Conservation (phyloP, 2,797 vertebrate genomes). For the Rhabdophis nuchalis region DNA sequence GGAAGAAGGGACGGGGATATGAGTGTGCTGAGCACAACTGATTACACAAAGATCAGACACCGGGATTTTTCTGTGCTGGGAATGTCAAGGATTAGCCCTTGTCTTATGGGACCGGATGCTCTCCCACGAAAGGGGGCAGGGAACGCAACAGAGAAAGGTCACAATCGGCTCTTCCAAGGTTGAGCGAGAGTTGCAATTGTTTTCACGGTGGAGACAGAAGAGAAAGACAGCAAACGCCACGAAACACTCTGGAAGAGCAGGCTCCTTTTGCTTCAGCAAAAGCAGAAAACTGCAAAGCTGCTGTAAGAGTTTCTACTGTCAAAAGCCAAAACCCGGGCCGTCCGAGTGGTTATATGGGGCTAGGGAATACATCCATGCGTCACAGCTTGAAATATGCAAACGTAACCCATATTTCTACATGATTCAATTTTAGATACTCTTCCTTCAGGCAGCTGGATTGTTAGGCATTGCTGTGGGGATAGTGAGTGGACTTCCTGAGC, state of each 20-base stretch:
- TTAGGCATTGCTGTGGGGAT: background rate
- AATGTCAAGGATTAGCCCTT: background rate
- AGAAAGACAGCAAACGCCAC: background rate
- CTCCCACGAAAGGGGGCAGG: background rate
- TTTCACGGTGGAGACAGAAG: background rate
- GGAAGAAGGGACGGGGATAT: conserved; percentile 25
- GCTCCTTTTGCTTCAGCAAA: background rate
- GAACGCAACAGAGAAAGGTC: background rate
- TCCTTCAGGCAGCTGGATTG: conserved; percentile 5
- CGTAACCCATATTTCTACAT: background rate
- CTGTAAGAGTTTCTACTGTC: background rate
- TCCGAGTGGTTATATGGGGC: background rate
- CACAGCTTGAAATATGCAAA: conserved; percentile 26
- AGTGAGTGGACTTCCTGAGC: background rate
- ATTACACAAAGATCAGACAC: background rate
- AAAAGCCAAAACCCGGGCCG: background rate
- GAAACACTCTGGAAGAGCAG: no score
- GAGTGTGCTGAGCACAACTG: background rate
- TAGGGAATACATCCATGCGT: background rate
- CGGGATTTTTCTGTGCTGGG: background rate
- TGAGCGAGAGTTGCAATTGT: background rate
- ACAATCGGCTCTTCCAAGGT: background rate
- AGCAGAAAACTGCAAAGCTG: background rate
- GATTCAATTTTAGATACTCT: background rate
- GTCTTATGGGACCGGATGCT: background rate